Conservation (phyloP, 2,888 invertebrate genomes). For the Cerastis rubricosa region DNA sequence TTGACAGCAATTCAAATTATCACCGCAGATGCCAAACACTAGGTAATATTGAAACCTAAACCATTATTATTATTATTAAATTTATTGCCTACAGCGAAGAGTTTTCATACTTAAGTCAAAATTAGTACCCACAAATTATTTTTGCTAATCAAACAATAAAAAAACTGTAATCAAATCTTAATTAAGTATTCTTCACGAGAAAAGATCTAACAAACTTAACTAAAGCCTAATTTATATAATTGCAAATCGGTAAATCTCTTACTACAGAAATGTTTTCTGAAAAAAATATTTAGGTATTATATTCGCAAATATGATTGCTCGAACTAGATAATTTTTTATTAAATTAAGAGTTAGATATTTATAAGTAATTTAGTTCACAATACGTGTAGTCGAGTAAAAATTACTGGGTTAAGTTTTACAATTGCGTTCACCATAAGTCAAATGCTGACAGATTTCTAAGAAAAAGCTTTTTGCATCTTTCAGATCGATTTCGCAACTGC, state of each 20-base stretch:
- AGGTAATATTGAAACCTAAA: not conserved
- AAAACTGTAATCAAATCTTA: slow-evolving; percentile 33
- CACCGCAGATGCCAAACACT: not conserved
- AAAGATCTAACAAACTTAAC: slow-evolving; percentile 37
- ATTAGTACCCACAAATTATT: slow-evolving; percentile 4
- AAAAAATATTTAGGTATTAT: not conserved
- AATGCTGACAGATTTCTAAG: not conserved
- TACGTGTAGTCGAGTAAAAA: not conserved
- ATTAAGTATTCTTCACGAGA: slow-evolving; percentile 17
- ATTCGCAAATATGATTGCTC: not conserved
- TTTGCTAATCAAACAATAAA: slow-evolving; percentile 39
- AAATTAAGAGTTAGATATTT: not conserved
- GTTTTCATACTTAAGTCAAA: no score
- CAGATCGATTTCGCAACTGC: slow-evolving; percentile 75
- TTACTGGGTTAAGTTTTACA: not conserved
- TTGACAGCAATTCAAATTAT: not conserved
- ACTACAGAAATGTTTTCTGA: slow-evolving; percentile 3
- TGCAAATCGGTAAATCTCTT: slow-evolving; percentile 27
- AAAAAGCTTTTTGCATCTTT: not conserved
- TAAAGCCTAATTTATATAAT: slow-evolving; percentile 42
- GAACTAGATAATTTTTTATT: no score
- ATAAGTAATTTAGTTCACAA: not conserved
- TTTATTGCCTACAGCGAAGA: slow-evolving; percentile 2
- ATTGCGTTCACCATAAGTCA: not conserved
- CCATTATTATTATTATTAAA: not conserved